Evolutionary conservation across 2,888 invertebrate species (phyloP), one percentile per base, ranked within the genome.

Genomic region (Phlogophora meticulosa): DNA sequence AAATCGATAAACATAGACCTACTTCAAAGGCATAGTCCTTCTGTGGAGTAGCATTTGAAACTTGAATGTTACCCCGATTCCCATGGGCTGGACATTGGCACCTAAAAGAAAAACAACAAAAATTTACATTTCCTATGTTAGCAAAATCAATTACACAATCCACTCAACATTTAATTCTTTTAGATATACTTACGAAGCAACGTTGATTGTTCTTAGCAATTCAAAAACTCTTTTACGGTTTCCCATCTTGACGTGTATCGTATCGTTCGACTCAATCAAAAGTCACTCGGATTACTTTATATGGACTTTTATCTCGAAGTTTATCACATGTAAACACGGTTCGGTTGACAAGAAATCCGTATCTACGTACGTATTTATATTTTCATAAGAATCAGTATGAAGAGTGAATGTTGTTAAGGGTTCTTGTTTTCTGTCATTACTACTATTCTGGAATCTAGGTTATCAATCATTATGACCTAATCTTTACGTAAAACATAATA

Each of bases 1-100:
- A 15, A 20, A 3, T 28, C n/a, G 22, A 13, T 10, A 5, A 5
- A 11, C 11, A 38, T 15, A 45, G 32, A 59, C 77, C 90, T 93
- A 97, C 98, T 96, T 98, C 98, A 92, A 98, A 98, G 38, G 97
- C 98, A 93, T 98, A 97, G 87, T 98, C 98, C 87, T 97, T 97
- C n/a, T 91, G 91, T 58, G 94, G 96, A 56, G 94, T 92, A 42
- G 94, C 86, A 85, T 95, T 96, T 53, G 96, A 94, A 43, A 94
- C 92, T 82, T 94, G 92, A 45, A 95, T 89, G 66, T 93, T 93
- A 38, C 96, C 96, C 62, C 96, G 95, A 80, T 96, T 96, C 1
- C 97, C 96, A 88, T 98, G 98, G 11, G 98, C 97, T 55, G 98
- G 98, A 87, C 98, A 98, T 87, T 96, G 97, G 85, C 97, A 97